phyloP scores from a whole-genome alignment of 2,113 vertebrate species.

The Aegotheles bennettii region DNA sequence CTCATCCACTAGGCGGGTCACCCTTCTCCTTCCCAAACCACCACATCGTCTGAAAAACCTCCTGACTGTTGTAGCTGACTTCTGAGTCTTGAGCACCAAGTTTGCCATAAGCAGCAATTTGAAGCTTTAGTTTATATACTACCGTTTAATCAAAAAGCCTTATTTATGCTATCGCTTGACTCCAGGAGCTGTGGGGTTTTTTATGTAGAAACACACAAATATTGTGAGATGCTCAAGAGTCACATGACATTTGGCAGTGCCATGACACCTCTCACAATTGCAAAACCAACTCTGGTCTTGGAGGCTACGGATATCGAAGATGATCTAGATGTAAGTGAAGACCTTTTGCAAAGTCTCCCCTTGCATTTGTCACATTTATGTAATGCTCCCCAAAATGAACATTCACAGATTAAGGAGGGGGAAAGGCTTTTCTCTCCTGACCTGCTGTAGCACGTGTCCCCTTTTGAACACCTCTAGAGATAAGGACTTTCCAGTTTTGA shows the following conservation, averaged over 20 bases:
- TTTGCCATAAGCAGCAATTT: not conserved
- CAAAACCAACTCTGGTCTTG: not conserved
- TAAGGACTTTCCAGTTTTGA: not conserved
- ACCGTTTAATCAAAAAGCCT: not conserved
- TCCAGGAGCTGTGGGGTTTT: not conserved
- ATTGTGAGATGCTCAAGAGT: not conserved
- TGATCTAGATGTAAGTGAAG: not conserved
- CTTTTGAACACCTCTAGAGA: not conserved
- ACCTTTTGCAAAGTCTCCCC: not conserved
- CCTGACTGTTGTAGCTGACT: not conserved
- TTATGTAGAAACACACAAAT: not conserved
- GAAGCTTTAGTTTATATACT: not conserved
- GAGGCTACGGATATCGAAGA: accelerated
- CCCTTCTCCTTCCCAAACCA: not conserved
- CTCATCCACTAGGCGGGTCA: no score
- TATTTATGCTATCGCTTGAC: accelerated
- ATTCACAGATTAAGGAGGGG: not conserved
- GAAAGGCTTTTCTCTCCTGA: no score
- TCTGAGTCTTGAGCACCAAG: not conserved
- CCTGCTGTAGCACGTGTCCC: not conserved
- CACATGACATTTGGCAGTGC: not conserved
- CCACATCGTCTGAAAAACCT: accelerated
- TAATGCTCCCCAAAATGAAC: accelerated
- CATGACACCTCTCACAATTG: not conserved
- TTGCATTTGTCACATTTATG: not conserved